phyloP scores from a whole-genome alignment of 2,888 invertebrate species.

The Nycteola revayana region DNA sequence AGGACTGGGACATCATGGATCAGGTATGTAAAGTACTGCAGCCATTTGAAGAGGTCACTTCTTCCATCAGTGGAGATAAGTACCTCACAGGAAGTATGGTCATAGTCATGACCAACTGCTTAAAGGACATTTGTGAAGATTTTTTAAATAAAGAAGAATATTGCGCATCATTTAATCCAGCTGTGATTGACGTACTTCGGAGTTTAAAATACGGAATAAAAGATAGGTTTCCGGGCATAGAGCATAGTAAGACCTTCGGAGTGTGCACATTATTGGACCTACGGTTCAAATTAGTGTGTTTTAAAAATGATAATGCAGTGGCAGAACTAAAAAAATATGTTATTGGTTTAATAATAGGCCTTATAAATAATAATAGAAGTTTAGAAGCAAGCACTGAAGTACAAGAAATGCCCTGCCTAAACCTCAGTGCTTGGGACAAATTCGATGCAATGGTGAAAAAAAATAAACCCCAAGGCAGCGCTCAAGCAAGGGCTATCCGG shows the following conservation, averaged over 20 bases:
- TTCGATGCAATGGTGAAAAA: constrained; percentile 12
- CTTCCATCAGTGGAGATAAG: constrained; percentile 16
- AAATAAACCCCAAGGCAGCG: constrained; percentile 13
- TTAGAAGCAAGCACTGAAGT: background rate
- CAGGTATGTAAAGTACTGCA: background rate
- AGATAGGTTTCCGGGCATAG: constrained; percentile 2
- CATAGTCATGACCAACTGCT: too few species aligned
- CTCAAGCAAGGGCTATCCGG: too few species aligned
- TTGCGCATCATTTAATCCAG: background rate
- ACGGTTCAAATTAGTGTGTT: constrained; percentile 9
- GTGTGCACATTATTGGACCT: constrained; percentile 14
- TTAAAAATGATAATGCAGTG: constrained; percentile 11
- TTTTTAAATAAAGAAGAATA: constrained; percentile 3
- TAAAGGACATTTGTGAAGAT: too few species aligned
- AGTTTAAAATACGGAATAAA: constrained; percentile 4
- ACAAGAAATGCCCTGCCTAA: background rate
- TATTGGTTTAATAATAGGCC: constrained; percentile 5
- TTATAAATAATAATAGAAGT: constrained; percentile 9
- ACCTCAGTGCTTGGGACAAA: constrained; percentile 13
- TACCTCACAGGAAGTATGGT: constrained; percentile 19
- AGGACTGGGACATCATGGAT: constrained; percentile 1
- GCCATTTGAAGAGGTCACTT: constrained; percentile 16
- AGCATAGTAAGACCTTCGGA: constrained; percentile 5
- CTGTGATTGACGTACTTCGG: background rate
- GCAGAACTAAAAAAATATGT: constrained; percentile 10